Evolutionary conservation across 2,888 invertebrate genomes (phyloP), one percentile per base, ranked within the genome.

Genomic region (Agrilus biguttatus): DNA sequence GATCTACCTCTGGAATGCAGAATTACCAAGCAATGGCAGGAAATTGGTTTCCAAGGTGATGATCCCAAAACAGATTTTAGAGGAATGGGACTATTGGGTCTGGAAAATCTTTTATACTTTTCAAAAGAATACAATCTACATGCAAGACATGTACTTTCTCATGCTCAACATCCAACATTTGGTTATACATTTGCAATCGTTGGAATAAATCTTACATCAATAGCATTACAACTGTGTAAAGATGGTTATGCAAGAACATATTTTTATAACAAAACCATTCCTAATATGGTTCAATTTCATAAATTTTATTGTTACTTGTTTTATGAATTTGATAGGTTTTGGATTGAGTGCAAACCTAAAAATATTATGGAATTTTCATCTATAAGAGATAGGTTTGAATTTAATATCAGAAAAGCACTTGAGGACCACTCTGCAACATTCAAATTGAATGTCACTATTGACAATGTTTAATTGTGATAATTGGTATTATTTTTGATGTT

Each of bases 1-100:
- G 70, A 82, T 41, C 77, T 77, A 47, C 65, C 69, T 7, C 65
- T 97, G 7, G 78, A 79, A 47, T 70, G 73, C 2, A 69, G 95
- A 52, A 75, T 90, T 5, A 83, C 87, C 0, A 87, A 89, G 54
- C 92, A 95, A 58, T 98, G 97, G 97, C 86, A 90, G 58, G 75
- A 82, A 45, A 88, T 96, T 54, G 96, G 97, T 14, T 98, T 98
- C 69, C 95, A 96, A 74, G 97, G 97, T 13, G 90, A 92, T 57
- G 95, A 98, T 71, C 97, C 97, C 0, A 87, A 89, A 65, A 97
- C 97, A 1, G 97, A 98, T 69, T 98, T 98, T 60, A 79, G 97
- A 41, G 97, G 97, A 47, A 97, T 97, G 95, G 97, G 97, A 19
- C 65, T 95, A 46, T 71, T 98, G 35, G 95, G 95, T 8, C 68